phyloP scores from a whole-genome alignment of 2,888 invertebrate species.

The Lithophane ornitopus region DNA sequence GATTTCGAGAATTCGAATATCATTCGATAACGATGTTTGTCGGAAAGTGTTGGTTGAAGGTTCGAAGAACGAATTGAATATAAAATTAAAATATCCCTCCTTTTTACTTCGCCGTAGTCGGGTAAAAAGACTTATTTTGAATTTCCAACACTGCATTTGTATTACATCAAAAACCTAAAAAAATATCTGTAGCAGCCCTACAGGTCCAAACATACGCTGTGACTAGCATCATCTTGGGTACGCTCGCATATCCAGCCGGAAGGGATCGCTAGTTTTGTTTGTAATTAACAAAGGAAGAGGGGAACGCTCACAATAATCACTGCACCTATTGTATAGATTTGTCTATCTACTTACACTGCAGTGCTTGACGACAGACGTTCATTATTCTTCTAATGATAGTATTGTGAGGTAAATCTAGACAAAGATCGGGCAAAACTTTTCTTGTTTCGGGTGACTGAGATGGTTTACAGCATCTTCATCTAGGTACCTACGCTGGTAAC shows the following conservation, averaged over 20 bases:
- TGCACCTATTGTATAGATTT: slow-evolving; percentile 23
- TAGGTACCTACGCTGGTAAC: no score
- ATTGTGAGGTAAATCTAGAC: not conserved
- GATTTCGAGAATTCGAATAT: not conserved
- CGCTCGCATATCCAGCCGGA: slow-evolving; percentile 59
- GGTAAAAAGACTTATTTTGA: no score
- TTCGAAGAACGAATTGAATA: not conserved
- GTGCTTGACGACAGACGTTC: not conserved
- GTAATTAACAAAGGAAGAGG: slow-evolving; percentile 65
- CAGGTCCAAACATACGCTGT: slow-evolving; percentile 31
- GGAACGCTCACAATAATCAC: slow-evolving; percentile 39
- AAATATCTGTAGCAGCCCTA: slow-evolving; percentile 38
- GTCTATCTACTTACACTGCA: not conserved
- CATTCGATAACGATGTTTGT: not conserved
- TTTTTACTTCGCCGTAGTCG: no score
- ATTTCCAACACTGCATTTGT: no score
- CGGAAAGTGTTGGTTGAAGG: not conserved
- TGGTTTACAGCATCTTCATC: not conserved
- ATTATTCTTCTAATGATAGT: not conserved
- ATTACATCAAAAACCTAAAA: not conserved
- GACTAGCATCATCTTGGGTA: slow-evolving; percentile 38
- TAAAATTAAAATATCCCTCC: no score
- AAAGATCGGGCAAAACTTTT: not conserved
- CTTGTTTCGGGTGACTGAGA: no score
- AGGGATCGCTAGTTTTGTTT: slow-evolving; percentile 64